These are phyloP conservation scores for Pangasius macronema DNA, from an alignment of 2,797 vertebrate species.

Conservation along the genomic window DNA sequence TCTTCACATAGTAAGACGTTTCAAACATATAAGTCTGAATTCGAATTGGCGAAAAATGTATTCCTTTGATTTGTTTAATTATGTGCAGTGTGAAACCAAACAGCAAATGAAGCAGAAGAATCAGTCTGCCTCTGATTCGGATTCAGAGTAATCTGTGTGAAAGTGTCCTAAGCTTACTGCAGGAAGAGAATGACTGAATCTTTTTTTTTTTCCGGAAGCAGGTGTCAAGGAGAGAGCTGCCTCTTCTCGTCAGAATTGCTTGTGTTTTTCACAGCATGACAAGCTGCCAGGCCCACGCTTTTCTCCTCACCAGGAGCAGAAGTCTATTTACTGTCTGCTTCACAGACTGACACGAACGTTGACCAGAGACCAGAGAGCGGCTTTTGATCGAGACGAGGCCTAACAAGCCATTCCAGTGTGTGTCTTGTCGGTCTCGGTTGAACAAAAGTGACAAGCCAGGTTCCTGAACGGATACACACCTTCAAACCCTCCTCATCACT, in stretches of 20 bases:
- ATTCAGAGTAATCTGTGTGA: not conserved
- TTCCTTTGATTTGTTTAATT: not conserved
- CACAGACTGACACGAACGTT: conserved; percentile 90
- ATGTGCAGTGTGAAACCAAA: not conserved
- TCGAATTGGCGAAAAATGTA: not conserved
- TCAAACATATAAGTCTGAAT: not conserved
- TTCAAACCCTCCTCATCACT: conserved; percentile 53
- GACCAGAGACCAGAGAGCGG: conserved; percentile 89
- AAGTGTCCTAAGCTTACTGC: not conserved
- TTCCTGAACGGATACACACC: conserved; percentile 70
- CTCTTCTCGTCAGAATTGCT: conserved; percentile 26
- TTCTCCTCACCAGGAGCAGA: conserved; percentile 66
- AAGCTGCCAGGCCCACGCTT: conserved; percentile 24
- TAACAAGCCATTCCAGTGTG: conserved; percentile 98
- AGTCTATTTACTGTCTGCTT: conserved; percentile 94
- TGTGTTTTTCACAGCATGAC: conserved; percentile 42
- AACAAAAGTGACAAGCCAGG: conserved; percentile 95
- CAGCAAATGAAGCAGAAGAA: not conserved
- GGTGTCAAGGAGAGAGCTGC: not conserved
- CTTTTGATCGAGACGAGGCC: conserved; percentile 95
- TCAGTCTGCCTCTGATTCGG: not conserved
- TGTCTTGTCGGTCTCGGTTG: conserved; percentile 93
- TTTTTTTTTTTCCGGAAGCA: not conserved
- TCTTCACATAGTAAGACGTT: not conserved
- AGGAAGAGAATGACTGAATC: not conserved